phyloP scores from a whole-genome alignment of 2,113 vertebrate species.

The Seriola dumerili region DNA sequence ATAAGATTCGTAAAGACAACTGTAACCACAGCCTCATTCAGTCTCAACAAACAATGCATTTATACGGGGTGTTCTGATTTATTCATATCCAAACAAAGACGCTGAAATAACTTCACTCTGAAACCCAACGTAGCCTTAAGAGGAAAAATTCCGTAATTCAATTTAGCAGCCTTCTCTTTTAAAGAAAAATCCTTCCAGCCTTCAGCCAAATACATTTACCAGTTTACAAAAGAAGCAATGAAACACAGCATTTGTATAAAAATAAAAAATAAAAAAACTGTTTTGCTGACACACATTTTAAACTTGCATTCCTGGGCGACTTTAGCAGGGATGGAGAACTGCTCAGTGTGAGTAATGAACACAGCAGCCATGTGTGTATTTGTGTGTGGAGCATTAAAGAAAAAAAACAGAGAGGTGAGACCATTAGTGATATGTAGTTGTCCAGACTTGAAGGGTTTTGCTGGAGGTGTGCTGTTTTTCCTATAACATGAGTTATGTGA shows the following conservation, averaged over 20 bases:
- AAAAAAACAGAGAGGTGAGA: too few relatives aligned
- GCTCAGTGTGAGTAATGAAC: not conserved
- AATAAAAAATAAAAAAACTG: not conserved
- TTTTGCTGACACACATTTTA: slow-evolving; percentile 30
- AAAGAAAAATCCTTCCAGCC: slow-evolving; percentile 23
- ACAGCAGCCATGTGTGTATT: not conserved
- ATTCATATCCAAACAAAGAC: slow-evolving; percentile 39
- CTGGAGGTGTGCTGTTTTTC: not conserved
- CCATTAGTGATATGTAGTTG: not conserved
- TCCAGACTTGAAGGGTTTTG: not conserved
- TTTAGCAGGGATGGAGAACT: not conserved
- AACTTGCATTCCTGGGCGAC: slow-evolving; percentile 15
- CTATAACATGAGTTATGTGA: not conserved
- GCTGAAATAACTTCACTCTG: not conserved
- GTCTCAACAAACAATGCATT: not conserved
- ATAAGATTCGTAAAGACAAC: not conserved
- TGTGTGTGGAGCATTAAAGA: not conserved
- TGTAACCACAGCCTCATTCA: not conserved
- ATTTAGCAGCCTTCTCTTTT: slow-evolving; percentile 30
- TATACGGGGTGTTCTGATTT: slow-evolving; percentile 4
- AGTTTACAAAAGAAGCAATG: slow-evolving; percentile 29
- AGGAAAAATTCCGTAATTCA: slow-evolving; percentile 32
- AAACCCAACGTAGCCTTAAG: slow-evolving; percentile 6
- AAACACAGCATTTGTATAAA: not conserved
- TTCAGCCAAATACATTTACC: slow-evolving; percentile 27